These are phyloP conservation scores for Eulimnadia texana DNA, from an alignment of 1,140 invertebrate species.

Conservation along the genomic window DNA sequence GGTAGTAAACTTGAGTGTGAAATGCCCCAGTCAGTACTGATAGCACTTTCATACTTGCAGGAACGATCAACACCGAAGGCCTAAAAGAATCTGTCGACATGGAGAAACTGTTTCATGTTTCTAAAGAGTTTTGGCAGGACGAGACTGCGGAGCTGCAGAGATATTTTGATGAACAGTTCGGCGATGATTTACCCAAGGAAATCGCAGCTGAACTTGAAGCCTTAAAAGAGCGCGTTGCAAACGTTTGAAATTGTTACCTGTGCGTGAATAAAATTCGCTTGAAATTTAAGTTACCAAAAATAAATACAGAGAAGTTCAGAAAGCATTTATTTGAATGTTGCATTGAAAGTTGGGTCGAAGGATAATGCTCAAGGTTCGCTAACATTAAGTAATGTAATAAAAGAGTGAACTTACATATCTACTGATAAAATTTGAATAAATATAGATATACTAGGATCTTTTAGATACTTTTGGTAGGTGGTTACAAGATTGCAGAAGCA, in stretches of 20 bases:
- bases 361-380: no score
- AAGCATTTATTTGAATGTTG: neutral
- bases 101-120: slow-evolving; percentile 68
- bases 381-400: no score
- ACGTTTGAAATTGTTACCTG: no score
- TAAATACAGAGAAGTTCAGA: no score
- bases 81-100: slow-evolving; percentile 51
- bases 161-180: slow-evolving; percentile 44
- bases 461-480: no score
- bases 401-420: no score
- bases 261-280: no score
- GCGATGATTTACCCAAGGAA: slow-evolving; percentile 35
- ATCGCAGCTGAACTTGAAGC: slow-evolving; percentile 34
- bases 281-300: no score
- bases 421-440: no score
- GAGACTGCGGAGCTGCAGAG: slow-evolving; percentile 50
- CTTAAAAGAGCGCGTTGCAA: slow-evolving; percentile 31
- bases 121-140: slow-evolving; percentile 81
- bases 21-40: slow-evolving; percentile 22
- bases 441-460: no score
- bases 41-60: slow-evolving; percentile 24
- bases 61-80: slow-evolving; percentile 52
- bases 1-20: slow-evolving; percentile 40
- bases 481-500: no score
- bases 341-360: no score